phyloP scores from a whole-genome alignment of 1,140 invertebrate species.

The Antheraea mylitta region DNA sequence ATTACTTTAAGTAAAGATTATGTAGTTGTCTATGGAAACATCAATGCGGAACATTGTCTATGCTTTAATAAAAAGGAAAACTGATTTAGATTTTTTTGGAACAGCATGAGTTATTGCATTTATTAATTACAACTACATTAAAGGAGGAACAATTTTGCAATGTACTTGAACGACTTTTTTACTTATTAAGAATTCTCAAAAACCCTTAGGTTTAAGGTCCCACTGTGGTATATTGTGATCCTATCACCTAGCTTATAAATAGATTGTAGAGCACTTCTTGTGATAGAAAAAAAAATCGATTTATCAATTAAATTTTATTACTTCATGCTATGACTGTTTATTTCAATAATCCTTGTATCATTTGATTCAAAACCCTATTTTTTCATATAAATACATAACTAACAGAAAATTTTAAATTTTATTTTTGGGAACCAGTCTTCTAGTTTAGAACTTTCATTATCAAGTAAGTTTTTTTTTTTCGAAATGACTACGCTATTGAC shows the following conservation, averaged over 20 bases:
- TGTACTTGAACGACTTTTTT: background rate
- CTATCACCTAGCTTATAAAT: slow-evolving; percentile 42
- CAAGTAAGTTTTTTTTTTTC: too few relatives aligned
- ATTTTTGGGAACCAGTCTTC: too few relatives aligned
- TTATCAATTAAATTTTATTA: slow-evolving; percentile 14
- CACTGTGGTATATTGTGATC: slow-evolving; percentile 36
- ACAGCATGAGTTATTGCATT: background rate
- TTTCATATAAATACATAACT: too few relatives aligned
- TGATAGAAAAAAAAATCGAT: slow-evolving; percentile 14
- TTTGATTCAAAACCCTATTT: too few relatives aligned
- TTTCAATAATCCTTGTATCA: background rate
- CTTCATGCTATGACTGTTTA: background rate
- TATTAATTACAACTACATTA: background rate
- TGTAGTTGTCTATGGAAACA: background rate
- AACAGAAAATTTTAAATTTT: too few relatives aligned
- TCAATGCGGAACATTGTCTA: background rate
- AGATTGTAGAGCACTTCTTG: slow-evolving; percentile 17
- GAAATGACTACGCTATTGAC: too few relatives aligned
- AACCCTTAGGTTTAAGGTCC: slow-evolving; percentile 31
- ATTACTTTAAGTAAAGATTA: too few relatives aligned
- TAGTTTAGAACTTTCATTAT: too few relatives aligned
- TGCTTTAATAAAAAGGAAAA: background rate
- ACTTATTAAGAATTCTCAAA: slow-evolving; percentile 5
- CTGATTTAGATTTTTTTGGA: background rate
- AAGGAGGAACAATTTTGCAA: background rate